These are phyloP conservation scores for Aotus griseimembra DNA, from an alignment of 2,797 vertebrate genomes.

Conservation along the genomic window DNA sequence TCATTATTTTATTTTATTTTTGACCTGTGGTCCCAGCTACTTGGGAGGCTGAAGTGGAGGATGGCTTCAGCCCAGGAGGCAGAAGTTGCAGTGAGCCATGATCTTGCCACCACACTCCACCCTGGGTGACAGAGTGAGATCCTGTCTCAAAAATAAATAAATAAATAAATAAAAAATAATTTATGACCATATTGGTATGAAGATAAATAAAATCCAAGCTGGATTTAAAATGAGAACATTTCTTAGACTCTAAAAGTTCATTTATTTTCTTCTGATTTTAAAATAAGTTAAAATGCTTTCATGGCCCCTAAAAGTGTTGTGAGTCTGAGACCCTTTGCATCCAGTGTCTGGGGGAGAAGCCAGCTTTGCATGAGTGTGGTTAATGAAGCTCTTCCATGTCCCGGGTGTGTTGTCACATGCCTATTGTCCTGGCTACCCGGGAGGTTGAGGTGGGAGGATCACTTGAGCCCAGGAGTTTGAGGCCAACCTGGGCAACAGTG, in stretches of 20 bases:
- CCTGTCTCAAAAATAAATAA: not conserved
- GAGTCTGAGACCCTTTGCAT: not conserved
- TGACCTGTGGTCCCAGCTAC: too few species aligned
- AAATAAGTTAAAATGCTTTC: not conserved
- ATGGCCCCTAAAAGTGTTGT: not conserved
- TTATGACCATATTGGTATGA: not conserved
- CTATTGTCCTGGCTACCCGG: too few species aligned
- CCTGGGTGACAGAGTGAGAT: not conserved
- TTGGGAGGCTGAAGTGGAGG: too few species aligned
- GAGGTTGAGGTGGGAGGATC: too few species aligned
- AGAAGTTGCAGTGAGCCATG: too few species aligned
- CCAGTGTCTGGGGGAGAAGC: not conserved
- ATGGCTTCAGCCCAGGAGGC: too few species aligned
- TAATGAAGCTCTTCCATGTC: not conserved
- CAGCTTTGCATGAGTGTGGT: not conserved
- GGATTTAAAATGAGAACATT: conserved; percentile 32
- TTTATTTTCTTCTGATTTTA: conserved; percentile 29
- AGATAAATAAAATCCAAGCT: not conserved
- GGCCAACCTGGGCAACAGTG: too few species aligned
- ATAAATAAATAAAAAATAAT: not conserved
- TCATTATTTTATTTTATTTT: too few species aligned
- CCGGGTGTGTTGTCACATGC: too few species aligned
- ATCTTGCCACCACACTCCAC: too few species aligned
- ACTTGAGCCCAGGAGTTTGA: too few species aligned
- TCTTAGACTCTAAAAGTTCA: not conserved